phyloP scores from a whole-genome alignment of 2,888 invertebrate species.

The Hofmannophila pseudospretella region DNA sequence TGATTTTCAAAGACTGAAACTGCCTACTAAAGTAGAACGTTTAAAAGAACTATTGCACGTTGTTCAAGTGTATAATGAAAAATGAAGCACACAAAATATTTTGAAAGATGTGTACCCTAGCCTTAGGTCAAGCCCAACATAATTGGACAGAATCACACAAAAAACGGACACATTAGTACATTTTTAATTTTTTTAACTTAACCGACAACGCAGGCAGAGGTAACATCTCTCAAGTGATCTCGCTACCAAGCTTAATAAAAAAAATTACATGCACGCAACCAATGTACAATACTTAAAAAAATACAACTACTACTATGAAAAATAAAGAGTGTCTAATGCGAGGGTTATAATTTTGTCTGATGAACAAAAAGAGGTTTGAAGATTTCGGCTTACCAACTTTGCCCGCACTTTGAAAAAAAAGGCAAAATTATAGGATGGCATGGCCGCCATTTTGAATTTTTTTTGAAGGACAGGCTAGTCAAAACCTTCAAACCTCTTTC shows the following conservation, averaged over 20 bases:
- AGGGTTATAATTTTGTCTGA: no score
- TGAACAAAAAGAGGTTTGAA: constrained; percentile 20
- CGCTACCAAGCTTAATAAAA: constrained; percentile 41
- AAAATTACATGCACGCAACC: constrained; percentile 49
- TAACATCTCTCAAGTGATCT: constrained; percentile 73
- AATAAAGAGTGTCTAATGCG: no score
- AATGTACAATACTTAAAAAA: constrained; percentile 19
- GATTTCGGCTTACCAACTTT: constrained; percentile 5
- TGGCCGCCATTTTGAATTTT: no score
- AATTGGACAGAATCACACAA: constrained; percentile 48
- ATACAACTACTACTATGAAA: no score
- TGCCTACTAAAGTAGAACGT: no score
- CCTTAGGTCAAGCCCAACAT: constrained; percentile 58
- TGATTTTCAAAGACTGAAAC: no score
- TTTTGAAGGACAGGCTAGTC: no score
- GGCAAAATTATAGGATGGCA: no score
- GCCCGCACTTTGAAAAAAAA: no score
- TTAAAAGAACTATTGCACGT: no score
- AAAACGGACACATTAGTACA: constrained; percentile 5
- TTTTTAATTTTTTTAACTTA: constrained; percentile 14
- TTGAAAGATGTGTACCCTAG: constrained; percentile 75
- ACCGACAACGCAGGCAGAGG: constrained; percentile 57
- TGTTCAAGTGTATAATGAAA: background rate
- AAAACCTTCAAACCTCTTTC: no score
- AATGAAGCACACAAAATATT: constrained; percentile 15